Evolutionary conservation across 1,140 invertebrate genomes (phyloP).

Genomic region (Paramacrobiotus metropolitanus): DNA sequence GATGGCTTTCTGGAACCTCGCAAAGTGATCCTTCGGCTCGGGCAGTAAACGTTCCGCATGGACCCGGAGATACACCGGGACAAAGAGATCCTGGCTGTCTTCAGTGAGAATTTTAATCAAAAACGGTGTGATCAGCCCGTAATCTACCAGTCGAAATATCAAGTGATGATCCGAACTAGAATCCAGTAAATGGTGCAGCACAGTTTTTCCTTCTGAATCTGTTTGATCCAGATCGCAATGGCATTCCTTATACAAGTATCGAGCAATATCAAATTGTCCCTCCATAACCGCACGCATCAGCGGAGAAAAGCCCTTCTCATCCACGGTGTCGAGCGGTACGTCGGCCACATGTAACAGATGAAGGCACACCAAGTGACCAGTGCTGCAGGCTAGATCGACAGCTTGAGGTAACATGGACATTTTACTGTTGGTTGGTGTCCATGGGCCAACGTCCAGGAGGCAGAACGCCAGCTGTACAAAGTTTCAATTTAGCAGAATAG

Average conservation of each 20-base stretch:
- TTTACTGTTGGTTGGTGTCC: too few relatives aligned
- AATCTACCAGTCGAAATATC: neutral
- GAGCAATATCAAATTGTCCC: neutral
- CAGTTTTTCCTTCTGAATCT: neutral
- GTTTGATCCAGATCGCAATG: neutral
- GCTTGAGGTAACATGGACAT: too few relatives aligned
- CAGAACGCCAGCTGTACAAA: too few relatives aligned
- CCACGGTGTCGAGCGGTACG: neutral
- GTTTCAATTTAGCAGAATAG: too few relatives aligned
- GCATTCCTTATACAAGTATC: neutral
- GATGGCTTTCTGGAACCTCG: neutral
- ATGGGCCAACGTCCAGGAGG: too few relatives aligned
- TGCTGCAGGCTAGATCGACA: too few relatives aligned
- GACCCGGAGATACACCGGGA: neutral
- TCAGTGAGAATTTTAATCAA: neutral
- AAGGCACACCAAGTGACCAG: neutral
- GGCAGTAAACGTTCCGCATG: neutral
- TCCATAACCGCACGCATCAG: neutral
- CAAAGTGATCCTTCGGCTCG: neutral
- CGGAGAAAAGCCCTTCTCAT: neutral
- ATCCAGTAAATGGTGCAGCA: neutral
- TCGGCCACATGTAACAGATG: neutral
- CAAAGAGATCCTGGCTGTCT: neutral
- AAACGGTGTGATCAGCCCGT: neutral
- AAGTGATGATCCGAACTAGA: neutral